Conservation (phyloP, 2,113 vertebrate species). For the Gobio gobio region DNA sequence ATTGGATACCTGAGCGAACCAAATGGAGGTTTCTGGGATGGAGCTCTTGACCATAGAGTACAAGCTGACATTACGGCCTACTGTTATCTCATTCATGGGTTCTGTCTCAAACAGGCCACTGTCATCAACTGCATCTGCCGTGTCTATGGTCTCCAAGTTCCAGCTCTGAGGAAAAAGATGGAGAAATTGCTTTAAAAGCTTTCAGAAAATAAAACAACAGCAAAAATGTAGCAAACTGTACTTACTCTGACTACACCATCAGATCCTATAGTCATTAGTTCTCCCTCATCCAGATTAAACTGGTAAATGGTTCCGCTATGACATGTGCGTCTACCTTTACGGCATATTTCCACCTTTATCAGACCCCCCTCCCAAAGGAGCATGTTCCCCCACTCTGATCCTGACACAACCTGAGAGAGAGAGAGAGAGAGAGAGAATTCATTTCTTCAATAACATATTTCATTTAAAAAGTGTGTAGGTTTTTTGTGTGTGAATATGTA, state of each 20-base stretch:
- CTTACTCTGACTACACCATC: constrained; percentile 87
- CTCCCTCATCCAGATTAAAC: constrained; percentile 85
- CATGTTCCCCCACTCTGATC: constrained; percentile 94
- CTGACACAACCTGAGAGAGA: constrained; percentile 96
- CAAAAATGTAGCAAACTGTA: background rate
- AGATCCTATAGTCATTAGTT: constrained; percentile 85
- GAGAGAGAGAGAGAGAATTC: background rate
- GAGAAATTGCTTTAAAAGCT: background rate
- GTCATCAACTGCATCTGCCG: constrained; percentile 77
- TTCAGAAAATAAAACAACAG: background rate
- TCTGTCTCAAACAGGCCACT: constrained; percentile 83
- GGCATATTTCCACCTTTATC: constrained; percentile 90
- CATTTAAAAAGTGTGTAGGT: background rate
- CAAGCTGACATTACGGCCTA: constrained; percentile 84
- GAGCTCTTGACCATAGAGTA: constrained; percentile 83
- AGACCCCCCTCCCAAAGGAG: constrained; percentile 90
- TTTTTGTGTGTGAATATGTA: background rate
- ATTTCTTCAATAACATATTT: background rate
- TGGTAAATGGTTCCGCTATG: constrained; percentile 85
- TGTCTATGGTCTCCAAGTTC: constrained; percentile 87
- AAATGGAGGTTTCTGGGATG: constrained; percentile 76
- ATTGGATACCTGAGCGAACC: constrained; percentile 88
- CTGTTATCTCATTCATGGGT: constrained; percentile 86
- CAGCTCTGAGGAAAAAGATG: constrained; percentile 78
- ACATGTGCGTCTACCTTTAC: constrained; percentile 74